These are phyloP conservation scores for Melanotaenia maccullochi DNA, from an alignment of 2,797 vertebrate species.

Conservation along the genomic window DNA sequence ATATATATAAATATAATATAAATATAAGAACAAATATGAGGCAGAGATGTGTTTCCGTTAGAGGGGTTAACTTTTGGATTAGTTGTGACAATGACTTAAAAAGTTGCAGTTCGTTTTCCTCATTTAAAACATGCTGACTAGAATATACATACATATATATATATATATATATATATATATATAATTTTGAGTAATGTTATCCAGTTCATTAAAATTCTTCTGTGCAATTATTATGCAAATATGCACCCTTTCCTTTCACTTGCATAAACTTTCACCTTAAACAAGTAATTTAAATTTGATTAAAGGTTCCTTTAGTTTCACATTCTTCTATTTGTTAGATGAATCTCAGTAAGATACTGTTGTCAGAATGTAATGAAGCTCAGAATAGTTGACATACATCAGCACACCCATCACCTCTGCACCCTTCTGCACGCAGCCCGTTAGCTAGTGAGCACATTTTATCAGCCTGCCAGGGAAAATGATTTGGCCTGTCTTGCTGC, in stretches of 20 bases:
- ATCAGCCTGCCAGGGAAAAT: conserved; percentile 48
- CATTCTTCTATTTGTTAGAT: background rate
- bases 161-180: no score
- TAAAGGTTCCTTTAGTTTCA: background rate
- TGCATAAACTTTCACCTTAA: conserved; percentile 7
- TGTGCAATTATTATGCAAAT: background rate
- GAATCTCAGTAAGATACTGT: background rate
- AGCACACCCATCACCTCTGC: conserved; percentile 24
- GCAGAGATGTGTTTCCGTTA: no score
- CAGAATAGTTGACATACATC: conserved; percentile 25
- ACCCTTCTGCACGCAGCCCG: conserved; percentile 10
- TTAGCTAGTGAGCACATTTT: conserved; percentile 15
- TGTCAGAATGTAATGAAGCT: conserved; percentile 17
- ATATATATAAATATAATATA: no score
- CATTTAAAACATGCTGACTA: no score
- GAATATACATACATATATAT: no score
- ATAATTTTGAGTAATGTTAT: background rate
- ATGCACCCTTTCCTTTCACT: background rate
- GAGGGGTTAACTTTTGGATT: no score
- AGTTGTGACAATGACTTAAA: no score
- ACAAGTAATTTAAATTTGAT: conserved; percentile 11
- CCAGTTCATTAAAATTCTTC: background rate
- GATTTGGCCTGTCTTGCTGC: conserved; percentile 48
- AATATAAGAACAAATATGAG: no score
- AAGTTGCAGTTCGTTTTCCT: no score